These are phyloP conservation scores for Ernsta delagoae DNA, from an alignment of 2,888 invertebrate species.

Conservation along the genomic window DNA sequence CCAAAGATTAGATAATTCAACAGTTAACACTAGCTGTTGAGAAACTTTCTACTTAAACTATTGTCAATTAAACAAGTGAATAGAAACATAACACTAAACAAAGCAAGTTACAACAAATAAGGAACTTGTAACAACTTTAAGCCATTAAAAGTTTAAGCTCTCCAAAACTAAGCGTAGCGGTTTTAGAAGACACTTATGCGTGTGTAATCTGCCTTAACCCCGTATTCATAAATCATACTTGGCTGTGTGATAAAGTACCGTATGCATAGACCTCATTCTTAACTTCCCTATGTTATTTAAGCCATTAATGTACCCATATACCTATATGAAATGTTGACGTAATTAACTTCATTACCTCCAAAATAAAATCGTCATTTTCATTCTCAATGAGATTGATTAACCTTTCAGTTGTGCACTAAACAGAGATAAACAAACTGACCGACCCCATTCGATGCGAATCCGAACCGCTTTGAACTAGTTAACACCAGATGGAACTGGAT, in stretches of 20 bases:
- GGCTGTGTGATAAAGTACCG: too few relatives aligned
- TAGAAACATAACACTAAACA: constrained; percentile 3
- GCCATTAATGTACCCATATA: too few relatives aligned
- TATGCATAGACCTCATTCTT: too few relatives aligned
- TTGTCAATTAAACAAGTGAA: not conserved
- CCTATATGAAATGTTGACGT: too few relatives aligned
- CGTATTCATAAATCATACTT: too few relatives aligned
- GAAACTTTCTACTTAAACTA: not conserved
- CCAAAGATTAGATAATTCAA: too few relatives aligned
- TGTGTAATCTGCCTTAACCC: too few relatives aligned
- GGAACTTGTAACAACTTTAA: not conserved
- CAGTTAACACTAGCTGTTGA: not conserved
- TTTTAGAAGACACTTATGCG: not conserved
- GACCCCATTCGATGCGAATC: not conserved
- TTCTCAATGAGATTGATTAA: too few relatives aligned
- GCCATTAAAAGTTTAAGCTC: not conserved
- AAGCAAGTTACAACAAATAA: not conserved
- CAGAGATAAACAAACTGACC: not conserved
- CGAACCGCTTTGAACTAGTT: constrained; percentile 3
- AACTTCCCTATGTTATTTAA: too few relatives aligned
- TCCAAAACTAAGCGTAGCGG: not conserved
- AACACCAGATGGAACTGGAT: constrained; percentile 2
- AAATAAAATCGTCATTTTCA: too few relatives aligned
- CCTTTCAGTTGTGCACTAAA: too few relatives aligned
- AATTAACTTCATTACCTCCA: too few relatives aligned